Percentiles rank a stretch among this genome's conserved stretches.
phyloP scores from a whole-genome alignment of 2,113 vertebrate species.

The Pseudonaja textilis region DNA sequence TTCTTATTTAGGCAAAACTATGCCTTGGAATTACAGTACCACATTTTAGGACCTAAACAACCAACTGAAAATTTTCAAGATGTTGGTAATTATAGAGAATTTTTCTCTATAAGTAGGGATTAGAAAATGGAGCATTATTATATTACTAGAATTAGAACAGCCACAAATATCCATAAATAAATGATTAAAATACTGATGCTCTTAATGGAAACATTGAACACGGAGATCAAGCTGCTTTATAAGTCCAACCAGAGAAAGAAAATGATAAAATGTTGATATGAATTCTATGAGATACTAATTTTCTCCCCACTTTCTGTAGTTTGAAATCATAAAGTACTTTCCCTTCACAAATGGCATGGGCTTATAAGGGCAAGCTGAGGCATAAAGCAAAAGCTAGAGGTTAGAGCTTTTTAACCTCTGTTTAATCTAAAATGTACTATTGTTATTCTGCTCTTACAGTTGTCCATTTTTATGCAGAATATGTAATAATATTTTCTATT shows the following conservation, averaged over 20 bases:
- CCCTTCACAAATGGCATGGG: neutral
- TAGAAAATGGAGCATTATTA: neutral
- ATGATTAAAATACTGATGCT: neutral
- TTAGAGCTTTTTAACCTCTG: neutral
- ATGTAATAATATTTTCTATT: neutral
- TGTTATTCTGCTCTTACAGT: neutral
- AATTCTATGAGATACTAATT: neutral
- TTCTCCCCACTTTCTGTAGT: neutral
- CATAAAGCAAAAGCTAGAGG: neutral
- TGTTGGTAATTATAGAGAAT: neutral
- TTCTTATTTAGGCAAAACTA: neutral
- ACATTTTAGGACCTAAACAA: neutral
- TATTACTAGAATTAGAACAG: neutral
- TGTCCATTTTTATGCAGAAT: neutral
- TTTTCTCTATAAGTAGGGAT: neutral
- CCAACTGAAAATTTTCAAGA: neutral
- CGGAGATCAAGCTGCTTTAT: neutral
- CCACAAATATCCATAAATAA: slow-evolving; percentile 1
- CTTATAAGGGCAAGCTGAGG: neutral
- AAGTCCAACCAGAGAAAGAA: neutral
- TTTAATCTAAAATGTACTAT: neutral
- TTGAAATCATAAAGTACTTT: neutral
- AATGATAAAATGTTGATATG: neutral
- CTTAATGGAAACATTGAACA: neutral
- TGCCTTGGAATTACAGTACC: neutral